Base-by-base conservation (phyloP, 2,888 invertebrate species). In the Ormyrus thymus region DNA sequence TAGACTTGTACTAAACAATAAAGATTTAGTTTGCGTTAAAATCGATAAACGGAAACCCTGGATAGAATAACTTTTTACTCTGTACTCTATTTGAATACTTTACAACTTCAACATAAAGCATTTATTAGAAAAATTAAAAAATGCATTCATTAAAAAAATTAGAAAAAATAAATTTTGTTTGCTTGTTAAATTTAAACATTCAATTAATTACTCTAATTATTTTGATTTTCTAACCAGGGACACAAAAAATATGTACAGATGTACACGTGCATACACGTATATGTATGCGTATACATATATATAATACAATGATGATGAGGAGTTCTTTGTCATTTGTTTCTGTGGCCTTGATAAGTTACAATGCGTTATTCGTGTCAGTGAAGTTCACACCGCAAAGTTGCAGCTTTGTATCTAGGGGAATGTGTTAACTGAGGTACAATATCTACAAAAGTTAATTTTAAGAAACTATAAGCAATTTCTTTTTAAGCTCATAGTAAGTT, bases 321-420 rank as follows among this genome's bases (percentile, higher is more conserved):
- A 76, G 62, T 50, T 50, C 70, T 62, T 62, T 29, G n/a, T 68
- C 10, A 13, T 71, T 65, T 71, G 71, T 15, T 56, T 64, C 64
- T 50, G 10, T 58, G 53, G 53, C 29, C 66, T 78, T 66, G 29
- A 55, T 62, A 69, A 69, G 45, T 65, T 78, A 72, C n/a, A 29
- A 78, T 74, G 74, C 68, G 73, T 78, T 78, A 78, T 56, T 61
- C 58, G 56, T 56, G 66, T 69, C 68, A 73, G 68, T 73, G 68
- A 58, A 74, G 66, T 65, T 78, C 78, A 74, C 51, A 78, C 71
- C 59, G 71, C 62, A 66, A 66, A 71, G 69, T 70, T 75, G 8
- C 69, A 55, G 61, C 70, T 70, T 69, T 64, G 50, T 74, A 78
- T 74, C 65, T 64, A 64, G 55, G 64, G 69, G 50, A 69, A 78